These are phyloP conservation scores for Oegoconia quadripuncta DNA, from an alignment of 2,888 invertebrate species.

Conservation along the genomic window DNA sequence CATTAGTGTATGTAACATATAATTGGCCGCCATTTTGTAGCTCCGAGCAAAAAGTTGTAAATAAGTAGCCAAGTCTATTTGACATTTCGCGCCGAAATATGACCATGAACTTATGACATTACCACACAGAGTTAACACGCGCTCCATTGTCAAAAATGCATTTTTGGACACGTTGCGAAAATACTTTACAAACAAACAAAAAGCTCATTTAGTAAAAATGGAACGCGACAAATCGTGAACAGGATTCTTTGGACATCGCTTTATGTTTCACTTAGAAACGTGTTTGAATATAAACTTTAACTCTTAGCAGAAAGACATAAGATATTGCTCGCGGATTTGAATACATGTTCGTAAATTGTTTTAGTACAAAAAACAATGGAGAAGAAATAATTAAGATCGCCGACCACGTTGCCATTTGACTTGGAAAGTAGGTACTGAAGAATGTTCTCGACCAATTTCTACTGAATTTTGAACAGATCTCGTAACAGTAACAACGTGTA, in stretches of 20 bases:
- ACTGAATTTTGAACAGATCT: constrained; percentile 49
- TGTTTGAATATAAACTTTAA: constrained; percentile 25
- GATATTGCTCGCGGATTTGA: background rate
- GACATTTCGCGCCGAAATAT: constrained; percentile 9
- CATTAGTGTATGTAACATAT: too few species aligned
- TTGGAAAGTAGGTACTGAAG: constrained; percentile 59
- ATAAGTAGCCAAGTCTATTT: background rate
- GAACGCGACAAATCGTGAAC: constrained; percentile 67
- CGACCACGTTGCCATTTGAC: constrained; percentile 62
- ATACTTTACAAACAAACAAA: constrained; percentile 37
- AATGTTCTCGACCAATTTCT: constrained; percentile 44
- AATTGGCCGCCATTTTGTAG: too few species aligned
- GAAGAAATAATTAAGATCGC: constrained; percentile 51
- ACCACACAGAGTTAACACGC: constrained; percentile 5
- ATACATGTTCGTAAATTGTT: too few species aligned
- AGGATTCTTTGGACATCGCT: constrained; percentile 37
- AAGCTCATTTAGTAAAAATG: constrained; percentile 49
- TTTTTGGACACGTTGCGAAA: constrained; percentile 45
- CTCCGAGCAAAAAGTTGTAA: too few species aligned
- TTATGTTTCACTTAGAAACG: constrained; percentile 27
- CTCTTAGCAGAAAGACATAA: constrained; percentile 2
- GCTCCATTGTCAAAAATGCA: constrained; percentile 10
- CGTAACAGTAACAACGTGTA: constrained; percentile 28
- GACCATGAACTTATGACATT: constrained; percentile 24
- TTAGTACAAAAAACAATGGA: constrained; percentile 42